Evolutionary conservation across 1,140 invertebrate genomes (phyloP), one percentile per base, ranked within the genome.

Genomic region (Drosophila gunungcola): DNA sequence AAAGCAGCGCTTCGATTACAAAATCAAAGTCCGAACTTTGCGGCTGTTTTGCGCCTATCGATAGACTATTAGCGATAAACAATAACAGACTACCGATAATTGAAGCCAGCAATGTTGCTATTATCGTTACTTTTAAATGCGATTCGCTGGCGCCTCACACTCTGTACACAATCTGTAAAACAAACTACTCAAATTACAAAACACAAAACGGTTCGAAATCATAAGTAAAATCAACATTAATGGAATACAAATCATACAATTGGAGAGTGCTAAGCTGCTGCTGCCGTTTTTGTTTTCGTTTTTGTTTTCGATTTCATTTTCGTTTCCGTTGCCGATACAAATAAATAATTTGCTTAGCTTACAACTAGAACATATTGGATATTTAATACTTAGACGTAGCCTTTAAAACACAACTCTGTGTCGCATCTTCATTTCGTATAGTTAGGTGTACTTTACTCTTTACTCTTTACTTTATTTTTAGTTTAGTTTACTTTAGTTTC

Each of bases 311-410:
- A 21, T 21, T 21, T 21, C 16, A 21, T 21, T 21, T 21, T 21
- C 10, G 10, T 39, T 63, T 32, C 41, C 32, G 41, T 43, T 55
- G 48, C 27, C 32, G 39, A 72, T 45, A 78, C 43, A 78, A 88
- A 88, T 88, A 88, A 85, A 88, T 89, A 88, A 89, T 89, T 88
- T 60, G 80, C 79, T 80, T 83, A 73, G 73, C 75, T 80, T 83
- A 83, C 55, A 58, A 73, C 73, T 84, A 88, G 52, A 80, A 78
- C 80, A 88, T 88, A 88, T 89, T 88, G 58, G 84, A 88, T 88
- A 88, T 89, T 88, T 88, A 88, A 88, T 88, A 88, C 84, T 88
- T 88, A 88, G 69, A 78, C 60, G 82, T 85, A 85, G 82, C 82
- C 82, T 82, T 81, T 65, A 81, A 69, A 58, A 70, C 65, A 68